Base-by-base conservation (phyloP, 2,888 invertebrate genomes). In the Galeopsomyia nigrocyanea region DNA sequence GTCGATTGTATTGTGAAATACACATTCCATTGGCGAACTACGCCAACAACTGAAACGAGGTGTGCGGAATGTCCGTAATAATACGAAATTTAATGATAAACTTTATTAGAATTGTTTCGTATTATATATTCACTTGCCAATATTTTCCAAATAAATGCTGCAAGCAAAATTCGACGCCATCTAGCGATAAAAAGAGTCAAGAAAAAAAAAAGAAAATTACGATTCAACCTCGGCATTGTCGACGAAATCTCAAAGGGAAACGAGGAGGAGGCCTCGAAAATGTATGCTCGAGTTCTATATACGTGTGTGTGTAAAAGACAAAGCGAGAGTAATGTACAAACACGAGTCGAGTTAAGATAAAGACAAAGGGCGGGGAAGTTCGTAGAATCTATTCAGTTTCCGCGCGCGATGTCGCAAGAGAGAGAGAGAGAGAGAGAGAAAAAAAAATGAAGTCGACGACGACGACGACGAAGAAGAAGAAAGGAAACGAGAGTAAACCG, bases 311-410 rank as follows among this genome's bases (percentile, higher is more conserved):
- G 53, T 46, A 19, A 46, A 51, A 56, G 53, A 73, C 57, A 60
- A 73, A 68, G 64, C 39, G 39, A 68, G 47, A 51, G 50, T 26
- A 64, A 56, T 64, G 55, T 55, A 67, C 61, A 16, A 50, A 68
- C 62, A 64, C 19, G 21, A 60, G 31, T 10, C 10, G 31, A 60
- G 65, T 65, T 65, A 55, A 71, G 62, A 67, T 68, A 76, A 80
- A 80, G 77, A 81, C 80, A 82, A 80, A 79, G 78, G 79, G 75
- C 76, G 76, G 78, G 78, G 76, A 21, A 22, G 21, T 10, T 21
- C 19, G 55, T 78, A 78, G 39, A 39, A 39, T 39, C 39, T 39
- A 39, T 39, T 39, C 39, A 39, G 39, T 13, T 13, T 39, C 75
- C 76, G 74, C 75, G 76, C 77, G 77, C 74, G 78, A 26, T 26